Percentiles rank a stretch among this genome's conserved stretches.
Evolutionary conservation across 2,888 invertebrate genomes (phyloP).

Genomic region (Asteroscopus sphinx): DNA sequence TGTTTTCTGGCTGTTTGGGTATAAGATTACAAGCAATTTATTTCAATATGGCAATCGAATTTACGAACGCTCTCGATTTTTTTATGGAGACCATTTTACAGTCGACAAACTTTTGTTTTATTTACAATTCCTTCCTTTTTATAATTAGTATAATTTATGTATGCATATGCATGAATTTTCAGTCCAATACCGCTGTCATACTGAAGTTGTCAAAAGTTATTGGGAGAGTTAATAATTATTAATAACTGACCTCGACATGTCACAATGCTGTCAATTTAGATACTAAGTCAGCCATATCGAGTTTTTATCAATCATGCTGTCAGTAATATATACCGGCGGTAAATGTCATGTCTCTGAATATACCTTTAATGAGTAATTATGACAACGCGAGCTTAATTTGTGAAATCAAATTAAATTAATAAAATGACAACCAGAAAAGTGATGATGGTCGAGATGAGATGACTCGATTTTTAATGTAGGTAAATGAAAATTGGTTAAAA

Average conservation of each 20-base stretch:
- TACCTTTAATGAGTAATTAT: constrained; percentile 39
- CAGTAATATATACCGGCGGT: constrained; percentile 38
- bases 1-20: constrained; percentile 88
- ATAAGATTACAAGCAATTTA: constrained; percentile 89
- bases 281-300: constrained; percentile 32
- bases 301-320: constrained; percentile 32
- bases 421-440: too few species aligned
- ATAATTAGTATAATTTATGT: constrained; percentile 30
- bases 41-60: constrained; percentile 87
- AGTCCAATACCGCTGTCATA: background rate
- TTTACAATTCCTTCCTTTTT: constrained; percentile 55
- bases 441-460: too few species aligned
- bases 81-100: constrained; percentile 77
- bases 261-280: constrained; percentile 25
- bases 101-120: constrained; percentile 71
- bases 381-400: constrained; percentile 9
- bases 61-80: constrained; percentile 78
- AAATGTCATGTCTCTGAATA: too few species aligned
- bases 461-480: too few species aligned
- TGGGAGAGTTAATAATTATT: background rate
- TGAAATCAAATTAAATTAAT: background rate
- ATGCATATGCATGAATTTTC: constrained; percentile 1
- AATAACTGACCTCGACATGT: constrained; percentile 6
- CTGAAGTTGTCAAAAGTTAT: constrained; percentile 16
- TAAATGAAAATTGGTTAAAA: too few species aligned